These are phyloP conservation scores for Plectrocnemia conspersa DNA, from an alignment of 1,140 invertebrate genomes.

Conservation along the genomic window DNA sequence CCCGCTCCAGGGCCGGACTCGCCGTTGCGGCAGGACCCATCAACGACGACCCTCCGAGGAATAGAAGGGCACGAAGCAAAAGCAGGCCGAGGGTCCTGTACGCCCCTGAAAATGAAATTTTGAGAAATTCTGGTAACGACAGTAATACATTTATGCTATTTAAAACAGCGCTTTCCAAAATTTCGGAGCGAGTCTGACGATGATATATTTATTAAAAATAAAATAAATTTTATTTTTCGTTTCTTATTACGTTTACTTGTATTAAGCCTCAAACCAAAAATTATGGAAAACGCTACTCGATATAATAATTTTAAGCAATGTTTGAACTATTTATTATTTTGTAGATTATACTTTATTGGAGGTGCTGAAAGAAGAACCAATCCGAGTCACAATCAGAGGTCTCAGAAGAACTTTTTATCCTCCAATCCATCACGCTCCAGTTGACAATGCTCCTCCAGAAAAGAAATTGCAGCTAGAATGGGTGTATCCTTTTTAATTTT, in stretches of 20 bases:
- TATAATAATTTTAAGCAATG: too few species aligned
- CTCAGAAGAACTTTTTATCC: slow-evolving; percentile 81
- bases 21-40: slow-evolving; percentile 8
- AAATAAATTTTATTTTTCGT: too few species aligned
- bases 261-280: too few species aligned
- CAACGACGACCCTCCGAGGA: slow-evolving; percentile 36
- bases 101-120: slow-evolving; percentile 71
- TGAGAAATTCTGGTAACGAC: slow-evolving; percentile 62
- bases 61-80: slow-evolving; percentile 70
- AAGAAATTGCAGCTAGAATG: slow-evolving; percentile 85
- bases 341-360: slow-evolving; percentile 77
- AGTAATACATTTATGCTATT: too few species aligned
- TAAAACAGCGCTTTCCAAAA: too few species aligned
- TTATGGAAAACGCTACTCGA: too few species aligned
- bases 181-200: too few species aligned
- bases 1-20: slow-evolving; percentile 48
- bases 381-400: slow-evolving; percentile 78
- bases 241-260: too few species aligned
- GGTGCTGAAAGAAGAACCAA: slow-evolving; percentile 77
- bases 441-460: slow-evolving; percentile 78
- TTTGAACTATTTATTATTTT: too few species aligned
- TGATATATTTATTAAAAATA: too few species aligned
- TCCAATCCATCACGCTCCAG: slow-evolving; percentile 72
- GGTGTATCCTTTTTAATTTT: slow-evolving; percentile 60
- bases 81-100: slow-evolving; percentile 73